These are phyloP conservation scores for Phataginus tetradactyla DNA, from an alignment of 2,797 vertebrate genomes.

Conservation along the genomic window DNA sequence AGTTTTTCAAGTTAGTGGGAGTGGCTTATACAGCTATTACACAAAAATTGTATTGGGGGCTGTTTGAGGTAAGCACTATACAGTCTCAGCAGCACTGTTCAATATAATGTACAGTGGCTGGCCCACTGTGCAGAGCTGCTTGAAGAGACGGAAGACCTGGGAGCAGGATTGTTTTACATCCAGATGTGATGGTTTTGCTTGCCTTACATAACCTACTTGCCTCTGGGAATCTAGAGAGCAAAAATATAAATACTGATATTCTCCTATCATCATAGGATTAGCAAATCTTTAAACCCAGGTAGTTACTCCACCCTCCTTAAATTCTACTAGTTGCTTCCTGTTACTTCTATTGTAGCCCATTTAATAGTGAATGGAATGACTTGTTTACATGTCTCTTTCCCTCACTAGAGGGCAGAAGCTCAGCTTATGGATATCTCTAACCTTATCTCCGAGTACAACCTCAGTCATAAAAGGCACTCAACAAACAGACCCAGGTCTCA, in stretches of 20 bases:
- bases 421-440: neutral
- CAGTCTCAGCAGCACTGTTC: neutral
- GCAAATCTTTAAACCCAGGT: neutral
- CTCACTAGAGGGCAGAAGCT: neutral
- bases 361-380: neutral
- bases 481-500: neutral
- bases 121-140: neutral
- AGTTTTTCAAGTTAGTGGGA: neutral
- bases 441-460: neutral
- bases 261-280: neutral
- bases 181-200: neutral
- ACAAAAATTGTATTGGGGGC: neutral
- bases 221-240: neutral
- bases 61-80: neutral
- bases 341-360: neutral
- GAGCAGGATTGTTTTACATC: neutral
- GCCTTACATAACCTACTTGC: neutral
- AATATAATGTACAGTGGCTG: fast-evolving
- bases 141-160: neutral
- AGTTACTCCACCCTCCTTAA: neutral
- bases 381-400: neutral
- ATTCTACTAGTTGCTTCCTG: neutral
- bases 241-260: neutral
- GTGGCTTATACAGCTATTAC: neutral
- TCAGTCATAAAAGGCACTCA: neutral